Evolutionary conservation across 2,888 invertebrate species (phyloP).

Genomic region (Galerucella pusilla): DNA sequence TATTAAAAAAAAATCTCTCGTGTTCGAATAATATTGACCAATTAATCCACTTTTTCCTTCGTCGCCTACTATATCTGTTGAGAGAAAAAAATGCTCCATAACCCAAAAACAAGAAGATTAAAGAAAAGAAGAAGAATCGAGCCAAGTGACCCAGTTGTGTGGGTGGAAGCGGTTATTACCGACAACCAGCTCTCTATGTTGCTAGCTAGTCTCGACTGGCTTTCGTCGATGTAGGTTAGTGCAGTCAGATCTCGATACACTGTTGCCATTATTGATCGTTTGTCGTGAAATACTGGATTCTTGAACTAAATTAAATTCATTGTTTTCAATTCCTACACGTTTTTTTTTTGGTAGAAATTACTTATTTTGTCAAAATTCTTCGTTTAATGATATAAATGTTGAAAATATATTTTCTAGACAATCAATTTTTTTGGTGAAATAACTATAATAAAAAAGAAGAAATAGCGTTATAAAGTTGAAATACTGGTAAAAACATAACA

Average conservation of each 20-base stretch:
- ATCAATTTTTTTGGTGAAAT: too few species aligned
- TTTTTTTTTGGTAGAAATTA: too few species aligned
- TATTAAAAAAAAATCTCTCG: too few species aligned
- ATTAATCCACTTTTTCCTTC: constrained; percentile 27
- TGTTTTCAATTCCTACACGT: background rate
- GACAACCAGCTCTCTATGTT: constrained; percentile 57
- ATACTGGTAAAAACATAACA: too few species aligned
- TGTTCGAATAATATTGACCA: background rate
- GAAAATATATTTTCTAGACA: too few species aligned
- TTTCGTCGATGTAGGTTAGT: constrained; percentile 63
- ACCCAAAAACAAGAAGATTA: background rate
- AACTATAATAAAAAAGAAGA: too few species aligned
- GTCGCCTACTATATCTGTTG: background rate
- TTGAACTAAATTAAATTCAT: background rate
- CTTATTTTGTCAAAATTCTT: too few species aligned
- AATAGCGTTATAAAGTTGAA: too few species aligned
- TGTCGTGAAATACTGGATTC: background rate
- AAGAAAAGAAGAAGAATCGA: constrained; percentile 23
- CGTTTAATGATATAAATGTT: too few species aligned
- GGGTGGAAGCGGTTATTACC: constrained; percentile 57
- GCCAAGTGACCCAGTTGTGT: constrained; percentile 63
- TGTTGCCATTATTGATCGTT: background rate
- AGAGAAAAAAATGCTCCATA: background rate
- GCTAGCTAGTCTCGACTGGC: constrained; percentile 50
- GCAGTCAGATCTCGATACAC: constrained; percentile 53